These are phyloP conservation scores for Hydrolagus affinis DNA, from an alignment of 2,113 vertebrate species.

Conservation along the genomic window DNA sequence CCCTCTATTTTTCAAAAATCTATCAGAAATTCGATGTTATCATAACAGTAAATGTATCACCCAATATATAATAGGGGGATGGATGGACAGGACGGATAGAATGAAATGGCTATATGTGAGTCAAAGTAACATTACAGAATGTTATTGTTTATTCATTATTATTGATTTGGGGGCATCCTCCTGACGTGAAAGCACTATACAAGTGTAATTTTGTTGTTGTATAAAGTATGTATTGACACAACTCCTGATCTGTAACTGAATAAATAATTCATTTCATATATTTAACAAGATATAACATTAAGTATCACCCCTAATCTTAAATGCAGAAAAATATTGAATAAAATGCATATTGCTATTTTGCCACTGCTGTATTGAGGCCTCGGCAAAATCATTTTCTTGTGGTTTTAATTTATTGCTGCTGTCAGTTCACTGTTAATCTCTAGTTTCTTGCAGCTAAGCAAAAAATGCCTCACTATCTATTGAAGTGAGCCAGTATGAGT, in stretches of 20 bases:
- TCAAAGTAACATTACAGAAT: too few relatives aligned
- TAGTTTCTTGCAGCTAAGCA: not conserved
- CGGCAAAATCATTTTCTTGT: not conserved
- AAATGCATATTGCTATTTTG: slow-evolving; percentile 1
- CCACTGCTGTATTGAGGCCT: not conserved
- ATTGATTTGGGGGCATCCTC: too few relatives aligned
- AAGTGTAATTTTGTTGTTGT: too few relatives aligned
- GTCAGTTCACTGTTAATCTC: slow-evolving; percentile 23
- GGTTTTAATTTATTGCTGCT: slow-evolving; percentile 11
- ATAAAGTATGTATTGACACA: not conserved
- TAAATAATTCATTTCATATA: slow-evolving; percentile 2
- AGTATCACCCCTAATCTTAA: not conserved
- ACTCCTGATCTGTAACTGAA: not conserved
- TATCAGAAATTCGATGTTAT: too few relatives aligned
- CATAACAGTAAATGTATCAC: too few relatives aligned
- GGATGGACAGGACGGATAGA: not conserved
- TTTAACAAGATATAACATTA: slow-evolving; percentile 16
- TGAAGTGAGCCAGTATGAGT: slow-evolving; percentile 5
- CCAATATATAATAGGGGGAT: not conserved
- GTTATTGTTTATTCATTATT: not conserved
- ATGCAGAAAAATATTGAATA: not conserved
- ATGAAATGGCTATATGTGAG: not conserved
- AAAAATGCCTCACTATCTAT: slow-evolving; percentile 9
- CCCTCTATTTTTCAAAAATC: too few relatives aligned
- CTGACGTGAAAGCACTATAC: too few relatives aligned